Evolutionary conservation across 2,113 vertebrate species (phyloP).

Genomic region (Hyaena hyaena): DNA sequence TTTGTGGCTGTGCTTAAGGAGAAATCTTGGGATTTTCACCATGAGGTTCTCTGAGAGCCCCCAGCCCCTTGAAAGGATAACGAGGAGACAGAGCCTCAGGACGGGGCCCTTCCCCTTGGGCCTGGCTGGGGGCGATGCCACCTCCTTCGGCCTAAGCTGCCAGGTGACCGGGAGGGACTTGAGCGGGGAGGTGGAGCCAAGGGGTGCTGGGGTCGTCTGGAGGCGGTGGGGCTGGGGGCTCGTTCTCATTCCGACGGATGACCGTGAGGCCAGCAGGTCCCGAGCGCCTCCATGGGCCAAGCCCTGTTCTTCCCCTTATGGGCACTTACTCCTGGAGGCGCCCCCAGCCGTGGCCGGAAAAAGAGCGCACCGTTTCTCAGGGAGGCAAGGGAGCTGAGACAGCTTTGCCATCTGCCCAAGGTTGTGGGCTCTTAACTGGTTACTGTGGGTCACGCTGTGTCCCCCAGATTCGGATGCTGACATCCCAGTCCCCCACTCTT

Average conservation of each 20-base stretch:
- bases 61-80: neutral
- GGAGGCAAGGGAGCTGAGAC: neutral
- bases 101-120: neutral
- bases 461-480: rapidly evolving
- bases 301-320: neutral
- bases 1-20: conserved; percentile 31
- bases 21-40: conserved; percentile 68
- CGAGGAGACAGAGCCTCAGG: rapidly evolving
- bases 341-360: rapidly evolving
- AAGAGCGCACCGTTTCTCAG: neutral
- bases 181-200: neutral
- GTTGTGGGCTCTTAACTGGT: neutral
- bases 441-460: neutral
- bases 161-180: neutral
- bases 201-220: no score
- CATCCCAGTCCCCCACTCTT: neutral
- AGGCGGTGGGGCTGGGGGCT: neutral
- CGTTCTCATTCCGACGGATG: rapidly evolving
- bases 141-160: neutral
- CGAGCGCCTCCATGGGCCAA: neutral
- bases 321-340: rapidly evolving
- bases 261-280: neutral
- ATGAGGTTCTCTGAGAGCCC: neutral
- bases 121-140: rapidly evolving
- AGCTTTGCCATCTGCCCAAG: neutral